Base-by-base conservation (phyloP, 2,797 vertebrate species). In the Dermochelys coriacea region DNA sequence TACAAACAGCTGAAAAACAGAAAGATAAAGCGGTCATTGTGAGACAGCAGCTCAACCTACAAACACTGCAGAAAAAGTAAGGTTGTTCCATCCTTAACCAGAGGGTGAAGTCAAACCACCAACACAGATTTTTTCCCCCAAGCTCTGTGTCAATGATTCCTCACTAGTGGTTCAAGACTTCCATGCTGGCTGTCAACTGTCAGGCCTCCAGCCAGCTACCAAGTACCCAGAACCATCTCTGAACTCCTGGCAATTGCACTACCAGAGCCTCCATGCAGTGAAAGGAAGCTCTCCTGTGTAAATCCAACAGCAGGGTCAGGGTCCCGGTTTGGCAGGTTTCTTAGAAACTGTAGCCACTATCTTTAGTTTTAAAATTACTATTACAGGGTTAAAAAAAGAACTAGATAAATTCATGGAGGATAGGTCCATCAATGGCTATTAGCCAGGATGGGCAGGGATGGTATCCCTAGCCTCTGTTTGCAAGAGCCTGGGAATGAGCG, bases 1-100 rank as follows among this genome's bases (percentile, higher is more conserved):
- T 80, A 99, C 59, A 84, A 98, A 98, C 75, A 99, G 98, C 99
- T 99, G 96, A 89, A 96, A 94, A 49, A 1, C 1, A 5, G 5
- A 80, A 49, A 57, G 90, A 91, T 25, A 87, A 83, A 9, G 37
- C 47, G 52, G 0, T 5, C 87, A 52, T 23, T 41, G 68, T 21
- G 25, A 41, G 41, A 34, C 41, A 64, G 19, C 61, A 25, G 12
- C 49, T 83, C 8, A 51, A 25, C 37, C 19, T 16, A 37, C 5
- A 25, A 57, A 6, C 51, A 5, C 84, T 52, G 37, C 27, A 25
- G 29, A 54, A 80, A 59, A 29, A 85, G 5, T 45, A 12, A 16
- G 45, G 14, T 16, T 49, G 45, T 41, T 77, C 74, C 74, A 77
- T 29, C 25, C 6, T 49, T 77, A 77, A 27, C 74, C 41, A 31